These are phyloP conservation scores for Varecia variegata DNA, from an alignment of 2,797 vertebrate genomes.

Conservation along the genomic window DNA sequence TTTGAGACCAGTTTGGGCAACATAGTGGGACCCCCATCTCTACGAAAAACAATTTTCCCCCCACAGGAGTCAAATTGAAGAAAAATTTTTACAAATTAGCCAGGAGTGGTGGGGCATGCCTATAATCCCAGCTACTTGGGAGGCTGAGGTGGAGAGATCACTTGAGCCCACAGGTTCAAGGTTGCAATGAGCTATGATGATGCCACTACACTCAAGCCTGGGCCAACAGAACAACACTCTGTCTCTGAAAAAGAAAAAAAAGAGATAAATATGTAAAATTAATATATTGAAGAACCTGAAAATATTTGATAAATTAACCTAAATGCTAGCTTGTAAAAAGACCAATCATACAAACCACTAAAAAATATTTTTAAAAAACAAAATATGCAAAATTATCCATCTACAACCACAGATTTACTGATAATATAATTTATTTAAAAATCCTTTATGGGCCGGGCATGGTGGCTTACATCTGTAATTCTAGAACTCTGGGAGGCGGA, in stretches of 20 bases:
- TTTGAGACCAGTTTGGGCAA: no score
- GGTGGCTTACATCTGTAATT: no score
- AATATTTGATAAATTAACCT: background rate
- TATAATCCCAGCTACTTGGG: no score
- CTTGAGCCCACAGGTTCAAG: no score
- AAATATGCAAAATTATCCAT: background rate
- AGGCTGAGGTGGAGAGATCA: no score
- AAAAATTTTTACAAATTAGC: no score
- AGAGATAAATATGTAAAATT: background rate
- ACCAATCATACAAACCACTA: background rate
- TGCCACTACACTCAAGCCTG: background rate
- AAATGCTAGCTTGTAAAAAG: background rate
- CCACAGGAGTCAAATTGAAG: no score
- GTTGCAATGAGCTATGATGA: background rate
- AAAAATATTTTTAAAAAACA: background rate
- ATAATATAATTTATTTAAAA: background rate
- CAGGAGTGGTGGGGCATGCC: no score
- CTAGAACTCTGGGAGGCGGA: no score
- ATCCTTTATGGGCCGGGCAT: background rate
- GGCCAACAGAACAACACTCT: background rate
- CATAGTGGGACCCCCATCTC: no score
- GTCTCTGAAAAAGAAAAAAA: background rate
- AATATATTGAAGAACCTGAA: background rate
- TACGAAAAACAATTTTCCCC: no score
- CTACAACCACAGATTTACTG: background rate